Conservation (phyloP, 2,888 invertebrate genomes). For the Scelioninae gen. 1 region DNA sequence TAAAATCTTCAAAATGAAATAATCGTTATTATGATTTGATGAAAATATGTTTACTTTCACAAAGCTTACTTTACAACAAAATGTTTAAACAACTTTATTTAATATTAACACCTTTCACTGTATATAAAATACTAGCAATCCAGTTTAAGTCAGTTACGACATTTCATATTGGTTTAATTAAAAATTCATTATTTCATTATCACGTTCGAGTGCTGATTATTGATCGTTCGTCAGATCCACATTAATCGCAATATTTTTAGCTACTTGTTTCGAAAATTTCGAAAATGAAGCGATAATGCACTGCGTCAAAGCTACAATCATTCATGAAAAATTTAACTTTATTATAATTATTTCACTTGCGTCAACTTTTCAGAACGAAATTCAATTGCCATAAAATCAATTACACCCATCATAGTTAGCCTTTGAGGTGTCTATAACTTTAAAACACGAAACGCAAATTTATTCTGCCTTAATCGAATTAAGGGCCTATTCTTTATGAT, state of each 20-base stretch:
- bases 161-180: conserved; percentile 37
- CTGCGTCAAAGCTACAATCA: conserved; percentile 24
- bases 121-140: conserved; percentile 26
- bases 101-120: background rate
- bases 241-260: conserved; percentile 43
- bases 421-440: background rate
- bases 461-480: conserved; percentile 13
- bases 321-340: conserved; percentile 23
- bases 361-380: conserved; percentile 20
- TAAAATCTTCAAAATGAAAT: too few relatives aligned
- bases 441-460: conserved; percentile 7
- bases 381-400: conserved; percentile 29
- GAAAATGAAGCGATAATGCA: conserved; percentile 29
- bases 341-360: conserved; percentile 31
- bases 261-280: conserved; percentile 12
- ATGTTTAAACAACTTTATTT: too few relatives aligned
- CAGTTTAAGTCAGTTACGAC: conserved; percentile 17
- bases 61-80: too few relatives aligned
- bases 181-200: conserved; percentile 32
- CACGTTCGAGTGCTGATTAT: conserved; percentile 23
- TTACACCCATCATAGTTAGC: conserved; percentile 32
- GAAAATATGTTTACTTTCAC: too few relatives aligned
- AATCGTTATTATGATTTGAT: too few relatives aligned
- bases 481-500: background rate
- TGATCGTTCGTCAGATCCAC: conserved; percentile 27